phyloP scores from a whole-genome alignment of 1,140 invertebrate genomes.

The Coenobita brevimanus region DNA sequence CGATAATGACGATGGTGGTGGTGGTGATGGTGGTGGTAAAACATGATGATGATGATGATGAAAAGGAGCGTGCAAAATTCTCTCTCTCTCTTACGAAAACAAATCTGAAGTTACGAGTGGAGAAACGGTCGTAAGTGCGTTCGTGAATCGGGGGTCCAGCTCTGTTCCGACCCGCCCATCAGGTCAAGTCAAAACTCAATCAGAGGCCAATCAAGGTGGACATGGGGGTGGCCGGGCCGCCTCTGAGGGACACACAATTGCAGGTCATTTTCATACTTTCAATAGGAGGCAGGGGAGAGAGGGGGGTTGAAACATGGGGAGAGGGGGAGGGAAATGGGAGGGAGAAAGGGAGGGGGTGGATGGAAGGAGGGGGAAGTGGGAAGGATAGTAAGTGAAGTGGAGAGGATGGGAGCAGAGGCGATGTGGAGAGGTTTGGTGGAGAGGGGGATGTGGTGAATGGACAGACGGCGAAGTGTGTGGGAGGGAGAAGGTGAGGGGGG shows the following conservation, averaged over 20 bases:
- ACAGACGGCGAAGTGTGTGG: background rate
- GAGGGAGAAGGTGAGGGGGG: background rate
- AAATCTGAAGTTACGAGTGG: too few relatives aligned
- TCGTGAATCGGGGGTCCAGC: too few relatives aligned
- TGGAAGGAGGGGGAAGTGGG: background rate
- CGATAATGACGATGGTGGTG: too few relatives aligned
- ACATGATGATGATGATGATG: too few relatives aligned
- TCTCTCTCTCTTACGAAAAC: too few relatives aligned
- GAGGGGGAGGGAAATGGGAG: background rate
- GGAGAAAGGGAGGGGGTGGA: constrained; percentile 1
- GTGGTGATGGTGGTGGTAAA: too few relatives aligned
- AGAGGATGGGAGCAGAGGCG: background rate
- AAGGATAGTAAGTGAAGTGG: background rate
- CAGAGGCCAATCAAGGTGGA: background rate
- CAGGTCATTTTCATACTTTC: too few relatives aligned
- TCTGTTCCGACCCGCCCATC: background rate
- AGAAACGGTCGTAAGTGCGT: too few relatives aligned
- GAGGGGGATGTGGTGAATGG: background rate
- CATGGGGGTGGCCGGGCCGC: too few relatives aligned
- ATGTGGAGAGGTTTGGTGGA: background rate
- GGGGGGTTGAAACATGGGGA: background rate
- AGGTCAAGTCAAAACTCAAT: background rate
- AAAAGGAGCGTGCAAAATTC: too few relatives aligned
- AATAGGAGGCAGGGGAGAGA: too few relatives aligned
- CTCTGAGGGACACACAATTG: too few relatives aligned